phyloP scores from a whole-genome alignment of 2,113 vertebrate genomes.

The Chionis minor region DNA sequence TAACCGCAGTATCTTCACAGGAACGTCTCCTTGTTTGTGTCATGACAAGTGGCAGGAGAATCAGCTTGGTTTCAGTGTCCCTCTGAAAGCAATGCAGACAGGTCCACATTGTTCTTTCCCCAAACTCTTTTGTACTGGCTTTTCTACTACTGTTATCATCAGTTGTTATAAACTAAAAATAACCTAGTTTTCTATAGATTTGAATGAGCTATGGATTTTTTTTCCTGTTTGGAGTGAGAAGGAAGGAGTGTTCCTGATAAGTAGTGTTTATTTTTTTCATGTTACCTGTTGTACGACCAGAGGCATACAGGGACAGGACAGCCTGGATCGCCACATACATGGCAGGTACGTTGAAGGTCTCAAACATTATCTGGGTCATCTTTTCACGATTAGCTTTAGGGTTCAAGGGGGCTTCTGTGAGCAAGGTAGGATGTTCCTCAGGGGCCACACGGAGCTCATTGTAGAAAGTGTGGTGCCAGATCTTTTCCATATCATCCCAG shows the following conservation, averaged over 20 bases:
- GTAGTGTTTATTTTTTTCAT: not conserved
- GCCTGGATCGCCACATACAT: conserved; percentile 99
- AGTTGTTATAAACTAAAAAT: not conserved
- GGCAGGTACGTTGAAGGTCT: conserved; percentile 99
- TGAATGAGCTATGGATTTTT: not conserved
- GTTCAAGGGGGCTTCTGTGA: conserved; percentile 91
- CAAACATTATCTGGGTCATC: conserved; percentile 99
- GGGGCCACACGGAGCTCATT: conserved; percentile 92
- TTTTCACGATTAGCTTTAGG: conserved; percentile 95
- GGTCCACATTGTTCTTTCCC: not conserved
- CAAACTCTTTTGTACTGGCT: not conserved
- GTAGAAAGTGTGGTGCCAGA: conserved; percentile 96
- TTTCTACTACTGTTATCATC: not conserved
- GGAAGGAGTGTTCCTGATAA: not conserved
- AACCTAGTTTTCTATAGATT: not conserved
- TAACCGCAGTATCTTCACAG: not conserved
- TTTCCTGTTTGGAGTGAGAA: not conserved
- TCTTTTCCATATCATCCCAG: conserved; percentile 98
- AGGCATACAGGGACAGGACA: conserved; percentile 96
- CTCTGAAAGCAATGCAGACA: not conserved
- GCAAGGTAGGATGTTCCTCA: conserved; percentile 90
- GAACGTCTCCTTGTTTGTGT: not conserved
- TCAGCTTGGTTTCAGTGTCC: not conserved
- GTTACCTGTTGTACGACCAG: conserved; percentile 98
- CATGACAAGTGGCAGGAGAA: not conserved